phyloP scores from a whole-genome alignment of 2,888 invertebrate species.

The Limnephilus lunatus region DNA sequence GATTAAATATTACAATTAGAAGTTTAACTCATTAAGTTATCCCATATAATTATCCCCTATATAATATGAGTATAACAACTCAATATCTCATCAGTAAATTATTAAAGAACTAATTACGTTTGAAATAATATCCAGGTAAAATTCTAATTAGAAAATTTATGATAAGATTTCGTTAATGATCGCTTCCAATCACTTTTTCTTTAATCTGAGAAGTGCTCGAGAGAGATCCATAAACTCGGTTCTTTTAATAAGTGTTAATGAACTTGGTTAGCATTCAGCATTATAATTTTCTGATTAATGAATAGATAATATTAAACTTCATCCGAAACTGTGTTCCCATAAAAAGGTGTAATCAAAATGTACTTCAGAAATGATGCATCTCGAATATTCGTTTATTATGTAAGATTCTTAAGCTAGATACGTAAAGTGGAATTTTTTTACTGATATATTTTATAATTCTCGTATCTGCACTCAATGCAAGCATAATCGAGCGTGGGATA shows the following conservation, averaged over 20 bases:
- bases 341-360: slow-evolving; percentile 13
- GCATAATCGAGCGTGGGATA: too few species aligned
- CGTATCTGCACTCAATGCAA: too few species aligned
- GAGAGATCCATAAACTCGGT: not conserved
- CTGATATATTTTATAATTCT: too few species aligned
- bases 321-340: not conserved
- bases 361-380: not conserved
- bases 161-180: not conserved
- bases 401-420: not conserved
- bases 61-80: not conserved
- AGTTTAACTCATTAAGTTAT: too few species aligned
- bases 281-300: not conserved
- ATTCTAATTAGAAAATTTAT: not conserved
- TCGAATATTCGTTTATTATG: not conserved
- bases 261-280: not conserved
- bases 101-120: not conserved
- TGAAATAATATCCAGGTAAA: not conserved
- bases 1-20: too few species aligned
- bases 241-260: slow-evolving; percentile 17
- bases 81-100: not conserved
- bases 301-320: not conserved
- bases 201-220: not conserved
- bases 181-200: not conserved
- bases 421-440: not conserved
- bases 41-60: too few species aligned